phyloP scores from a whole-genome alignment of 2,888 invertebrate genomes.

The Patella caerulea region DNA sequence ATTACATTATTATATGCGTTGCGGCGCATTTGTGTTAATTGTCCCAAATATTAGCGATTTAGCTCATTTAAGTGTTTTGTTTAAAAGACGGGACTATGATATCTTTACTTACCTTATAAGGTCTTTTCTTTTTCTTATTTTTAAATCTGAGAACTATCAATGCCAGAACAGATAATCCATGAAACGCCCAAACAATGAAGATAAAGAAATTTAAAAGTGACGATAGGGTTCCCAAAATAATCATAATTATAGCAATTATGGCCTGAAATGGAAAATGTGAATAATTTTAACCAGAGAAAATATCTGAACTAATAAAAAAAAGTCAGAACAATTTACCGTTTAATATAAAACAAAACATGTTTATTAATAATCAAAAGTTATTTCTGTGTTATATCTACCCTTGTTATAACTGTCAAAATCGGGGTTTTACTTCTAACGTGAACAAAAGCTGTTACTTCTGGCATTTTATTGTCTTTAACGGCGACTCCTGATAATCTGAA shows the following conservation, averaged over 20 bases:
- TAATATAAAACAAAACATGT: not conserved
- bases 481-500: slow-evolving; percentile 48
- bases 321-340: not conserved
- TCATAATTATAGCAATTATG: slow-evolving; percentile 38
- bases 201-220: slow-evolving; percentile 45
- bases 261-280: slow-evolving; percentile 23
- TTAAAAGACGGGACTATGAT: no score
- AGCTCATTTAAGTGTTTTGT: no score
- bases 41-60: no score
- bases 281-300: not conserved
- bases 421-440: slow-evolving; percentile 49
- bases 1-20: no score
- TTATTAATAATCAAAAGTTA: not conserved
- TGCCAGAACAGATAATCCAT: slow-evolving; percentile 44
- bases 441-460: slow-evolving; percentile 46
- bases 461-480: slow-evolving; percentile 49
- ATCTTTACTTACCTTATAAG: slow-evolving; percentile 42
- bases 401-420: slow-evolving; percentile 39
- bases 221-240: slow-evolving; percentile 33
- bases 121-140: slow-evolving; percentile 41
- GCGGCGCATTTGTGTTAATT: no score
- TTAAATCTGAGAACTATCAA: slow-evolving; percentile 45
- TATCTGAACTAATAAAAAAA: no score
- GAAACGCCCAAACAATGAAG: slow-evolving; percentile 51
- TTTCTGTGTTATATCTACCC: slow-evolving; percentile 32